Percentiles rank a stretch among this genome's conserved stretches.
phyloP scores from a whole-genome alignment of 2,888 invertebrate genomes.

The Lordiphosa andalusiaca region DNA sequence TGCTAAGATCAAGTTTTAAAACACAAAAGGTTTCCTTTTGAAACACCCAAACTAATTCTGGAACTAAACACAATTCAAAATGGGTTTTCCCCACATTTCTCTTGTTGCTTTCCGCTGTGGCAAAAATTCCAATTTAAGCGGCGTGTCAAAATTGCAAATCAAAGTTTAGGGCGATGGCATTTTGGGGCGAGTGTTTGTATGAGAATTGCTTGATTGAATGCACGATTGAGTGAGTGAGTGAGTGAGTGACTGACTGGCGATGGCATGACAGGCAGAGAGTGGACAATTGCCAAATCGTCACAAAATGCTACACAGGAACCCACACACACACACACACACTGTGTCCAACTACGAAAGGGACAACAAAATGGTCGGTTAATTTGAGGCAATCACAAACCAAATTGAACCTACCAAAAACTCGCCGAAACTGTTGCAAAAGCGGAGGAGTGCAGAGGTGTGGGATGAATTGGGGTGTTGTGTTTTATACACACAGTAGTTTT shows the following conservation, averaged over 20 bases:
- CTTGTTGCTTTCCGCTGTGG: conserved; percentile 14
- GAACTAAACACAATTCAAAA: conserved; percentile 4
- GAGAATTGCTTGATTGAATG: conserved; percentile 65
- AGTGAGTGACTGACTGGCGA: conserved; percentile 24
- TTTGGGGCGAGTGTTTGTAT: conserved; percentile 42
- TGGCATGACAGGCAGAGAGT: conserved; percentile 23
- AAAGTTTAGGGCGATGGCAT: conserved; percentile 56
- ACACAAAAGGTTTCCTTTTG: neutral
- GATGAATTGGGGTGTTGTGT: conserved; percentile 2
- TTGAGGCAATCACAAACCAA: conserved; percentile 67
- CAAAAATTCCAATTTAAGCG: conserved; percentile 64
- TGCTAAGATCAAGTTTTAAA: too few species aligned
- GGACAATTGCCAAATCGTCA: conserved; percentile 64
- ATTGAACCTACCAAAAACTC: conserved; percentile 45
- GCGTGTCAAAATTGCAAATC: conserved; percentile 67
- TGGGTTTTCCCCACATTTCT: conserved; percentile 1
- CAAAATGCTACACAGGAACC: conserved; percentile 14
- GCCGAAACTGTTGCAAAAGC: conserved; percentile 14
- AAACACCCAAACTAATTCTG: neutral
- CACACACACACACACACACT: neutral
- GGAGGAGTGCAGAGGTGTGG: neutral
- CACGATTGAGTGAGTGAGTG: conserved; percentile 54
- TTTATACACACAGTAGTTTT: conserved; percentile 15
- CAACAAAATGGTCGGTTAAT: conserved; percentile 56
- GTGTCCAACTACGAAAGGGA: conserved; percentile 14